Percentiles rank a stretch among this genome's conserved stretches.
These are phyloP conservation scores for Drosophila lutescens DNA, from an alignment of 2,888 invertebrate genomes.

Conservation along the genomic window DNA sequence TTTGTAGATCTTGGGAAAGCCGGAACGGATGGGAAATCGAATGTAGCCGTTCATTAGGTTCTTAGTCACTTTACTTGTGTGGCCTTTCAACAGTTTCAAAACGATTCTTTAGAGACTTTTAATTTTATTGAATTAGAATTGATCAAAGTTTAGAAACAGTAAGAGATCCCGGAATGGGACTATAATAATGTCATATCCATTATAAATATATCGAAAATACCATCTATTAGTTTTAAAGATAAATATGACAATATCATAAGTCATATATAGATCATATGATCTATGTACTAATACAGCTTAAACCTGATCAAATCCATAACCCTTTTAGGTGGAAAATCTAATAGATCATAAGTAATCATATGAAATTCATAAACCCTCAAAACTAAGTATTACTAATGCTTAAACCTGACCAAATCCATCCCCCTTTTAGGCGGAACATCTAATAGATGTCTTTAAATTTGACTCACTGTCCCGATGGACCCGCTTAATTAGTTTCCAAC, in stretches of 20 bases:
- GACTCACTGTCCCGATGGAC: slow-evolving; percentile 10
- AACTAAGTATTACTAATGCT: neutral
- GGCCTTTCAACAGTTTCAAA: slow-evolving; percentile 12
- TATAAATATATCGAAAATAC: too few relatives aligned
- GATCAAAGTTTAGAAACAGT: too few relatives aligned
- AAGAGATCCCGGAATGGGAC: too few relatives aligned
- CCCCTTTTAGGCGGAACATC: slow-evolving; percentile 9
- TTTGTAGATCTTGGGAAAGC: slow-evolving; percentile 31
- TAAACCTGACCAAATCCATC: neutral
- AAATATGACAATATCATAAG: too few relatives aligned
- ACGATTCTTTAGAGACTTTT: slow-evolving; percentile 4
- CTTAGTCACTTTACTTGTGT: slow-evolving; percentile 21
- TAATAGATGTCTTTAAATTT: slow-evolving; percentile 18
- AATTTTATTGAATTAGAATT: neutral
- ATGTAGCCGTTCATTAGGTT: slow-evolving; percentile 28
- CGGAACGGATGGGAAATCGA: slow-evolving; percentile 15
- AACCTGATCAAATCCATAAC: too few relatives aligned
- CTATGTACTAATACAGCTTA: too few relatives aligned
- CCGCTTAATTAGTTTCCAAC: slow-evolving; percentile 29
- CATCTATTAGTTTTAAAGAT: too few relatives aligned
- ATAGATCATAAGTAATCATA: neutral
- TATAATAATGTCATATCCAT: too few relatives aligned
- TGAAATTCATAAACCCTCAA: slow-evolving; percentile 1
- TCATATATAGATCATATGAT: too few relatives aligned
- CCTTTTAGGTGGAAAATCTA: too few relatives aligned